Evolutionary conservation across 2,888 invertebrate genomes (phyloP).

Genomic region (Sesamia inferens): DNA sequence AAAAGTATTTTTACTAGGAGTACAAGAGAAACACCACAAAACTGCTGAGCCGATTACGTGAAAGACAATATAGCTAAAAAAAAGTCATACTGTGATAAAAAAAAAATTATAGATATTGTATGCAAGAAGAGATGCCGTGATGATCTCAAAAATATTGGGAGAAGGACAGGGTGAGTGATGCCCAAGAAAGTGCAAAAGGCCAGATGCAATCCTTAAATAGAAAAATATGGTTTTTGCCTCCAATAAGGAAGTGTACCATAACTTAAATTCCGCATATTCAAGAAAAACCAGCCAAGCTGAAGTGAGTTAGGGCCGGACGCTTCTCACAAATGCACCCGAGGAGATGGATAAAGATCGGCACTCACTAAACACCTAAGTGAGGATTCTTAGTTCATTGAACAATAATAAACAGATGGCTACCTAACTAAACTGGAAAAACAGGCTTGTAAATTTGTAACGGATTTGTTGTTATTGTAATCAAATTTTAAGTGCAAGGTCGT

Average conservation of each 20-base stretch:
- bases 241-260: neutral
- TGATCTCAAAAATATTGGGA: neutral
- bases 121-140: neutral
- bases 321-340: neutral
- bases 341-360: neutral
- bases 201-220: neutral
- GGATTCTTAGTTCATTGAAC: neutral
- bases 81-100: neutral
- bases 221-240: neutral
- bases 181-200: neutral
- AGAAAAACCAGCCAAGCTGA: neutral
- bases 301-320: neutral
- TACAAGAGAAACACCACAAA: neutral
- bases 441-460: slow-evolving; percentile 24
- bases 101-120: neutral
- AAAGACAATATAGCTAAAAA: neutral
- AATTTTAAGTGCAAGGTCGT: slow-evolving; percentile 36
- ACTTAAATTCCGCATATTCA: neutral
- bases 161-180: neutral
- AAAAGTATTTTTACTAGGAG: neutral
- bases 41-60: neutral
- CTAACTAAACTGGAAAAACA: slow-evolving; percentile 18
- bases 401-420: neutral
- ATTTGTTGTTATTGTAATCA: slow-evolving; percentile 8
- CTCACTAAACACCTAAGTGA: neutral